Conservation (phyloP, 2,113 vertebrate species). For the Zosterops japonicus region DNA sequence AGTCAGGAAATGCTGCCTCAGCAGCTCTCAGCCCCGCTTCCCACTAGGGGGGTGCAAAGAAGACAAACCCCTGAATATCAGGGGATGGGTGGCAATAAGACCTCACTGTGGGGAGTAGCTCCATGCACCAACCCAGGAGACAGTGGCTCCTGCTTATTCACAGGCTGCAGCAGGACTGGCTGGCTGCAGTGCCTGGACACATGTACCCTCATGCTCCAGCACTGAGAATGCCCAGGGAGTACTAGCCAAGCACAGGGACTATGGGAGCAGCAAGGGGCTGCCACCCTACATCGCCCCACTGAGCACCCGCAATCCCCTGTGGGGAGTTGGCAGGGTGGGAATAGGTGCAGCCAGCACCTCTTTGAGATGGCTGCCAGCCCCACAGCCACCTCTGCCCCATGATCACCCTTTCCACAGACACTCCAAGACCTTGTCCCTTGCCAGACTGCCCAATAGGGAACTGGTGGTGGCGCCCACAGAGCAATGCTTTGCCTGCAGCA, state of each 20-base stretch:
- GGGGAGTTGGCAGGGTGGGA: neutral
- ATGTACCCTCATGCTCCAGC: neutral
- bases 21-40: neutral
- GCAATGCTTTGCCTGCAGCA: neutral
- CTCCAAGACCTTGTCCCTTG: neutral
- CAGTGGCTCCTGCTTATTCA: neutral
- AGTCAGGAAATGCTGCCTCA: neutral
- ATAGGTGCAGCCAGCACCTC: rapidly evolving
- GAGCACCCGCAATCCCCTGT: rapidly evolving
- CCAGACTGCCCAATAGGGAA: rapidly evolving
- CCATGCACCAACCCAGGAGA: neutral
- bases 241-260: neutral
- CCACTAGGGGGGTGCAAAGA: rapidly evolving
- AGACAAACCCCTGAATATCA: neutral
- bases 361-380: neutral
- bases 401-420: neutral
- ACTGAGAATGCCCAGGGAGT: neutral
- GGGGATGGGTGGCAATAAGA: neutral
- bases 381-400: rapidly evolving
- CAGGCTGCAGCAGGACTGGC: neutral
- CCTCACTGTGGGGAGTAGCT: rapidly evolving
- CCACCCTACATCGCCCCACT: neutral
- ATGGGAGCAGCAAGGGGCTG: neutral
- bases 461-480: neutral
- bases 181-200: neutral